These are phyloP conservation scores for Cnemophilus loriae DNA, from an alignment of 2,113 vertebrate genomes.

Conservation along the genomic window DNA sequence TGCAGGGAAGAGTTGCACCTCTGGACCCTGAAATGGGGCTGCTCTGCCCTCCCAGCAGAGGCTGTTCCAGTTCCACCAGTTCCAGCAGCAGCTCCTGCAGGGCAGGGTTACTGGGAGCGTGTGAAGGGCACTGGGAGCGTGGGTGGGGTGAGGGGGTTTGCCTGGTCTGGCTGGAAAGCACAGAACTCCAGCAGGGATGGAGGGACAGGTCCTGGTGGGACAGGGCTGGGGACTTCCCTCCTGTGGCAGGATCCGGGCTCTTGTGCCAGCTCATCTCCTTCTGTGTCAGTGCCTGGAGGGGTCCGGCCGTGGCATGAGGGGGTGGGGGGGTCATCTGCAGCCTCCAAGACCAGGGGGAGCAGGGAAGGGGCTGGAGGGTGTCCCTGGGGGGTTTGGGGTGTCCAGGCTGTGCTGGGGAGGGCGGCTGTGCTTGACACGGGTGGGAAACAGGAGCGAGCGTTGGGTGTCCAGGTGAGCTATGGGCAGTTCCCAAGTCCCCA, in stretches of 20 bases:
- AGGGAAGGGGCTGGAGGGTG: background rate
- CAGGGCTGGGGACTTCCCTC: background rate
- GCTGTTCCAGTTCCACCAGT: background rate
- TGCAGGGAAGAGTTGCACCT: background rate
- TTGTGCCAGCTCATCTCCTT: background rate
- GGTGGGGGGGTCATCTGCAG: background rate
- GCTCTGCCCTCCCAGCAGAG: background rate
- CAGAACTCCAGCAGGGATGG: background rate
- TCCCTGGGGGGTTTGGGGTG: background rate
- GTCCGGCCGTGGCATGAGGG: accelerated
- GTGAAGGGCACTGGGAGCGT: accelerated
- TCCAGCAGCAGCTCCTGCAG: background rate
- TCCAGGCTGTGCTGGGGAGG: background rate
- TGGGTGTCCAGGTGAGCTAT: background rate
- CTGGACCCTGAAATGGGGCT: accelerated
- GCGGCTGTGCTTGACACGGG: accelerated
- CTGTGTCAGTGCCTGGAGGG: background rate
- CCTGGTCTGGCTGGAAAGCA: background rate
- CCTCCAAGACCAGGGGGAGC: accelerated
- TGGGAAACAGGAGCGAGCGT: accelerated
- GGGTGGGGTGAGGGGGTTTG: background rate
- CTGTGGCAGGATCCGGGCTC: background rate
- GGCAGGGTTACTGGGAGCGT: accelerated
- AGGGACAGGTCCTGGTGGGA: background rate
- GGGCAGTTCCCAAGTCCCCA: background rate